phyloP scores from a whole-genome alignment of 92 coral and sea anemone genomes.

The Palythoa heliodiscus region DNA sequence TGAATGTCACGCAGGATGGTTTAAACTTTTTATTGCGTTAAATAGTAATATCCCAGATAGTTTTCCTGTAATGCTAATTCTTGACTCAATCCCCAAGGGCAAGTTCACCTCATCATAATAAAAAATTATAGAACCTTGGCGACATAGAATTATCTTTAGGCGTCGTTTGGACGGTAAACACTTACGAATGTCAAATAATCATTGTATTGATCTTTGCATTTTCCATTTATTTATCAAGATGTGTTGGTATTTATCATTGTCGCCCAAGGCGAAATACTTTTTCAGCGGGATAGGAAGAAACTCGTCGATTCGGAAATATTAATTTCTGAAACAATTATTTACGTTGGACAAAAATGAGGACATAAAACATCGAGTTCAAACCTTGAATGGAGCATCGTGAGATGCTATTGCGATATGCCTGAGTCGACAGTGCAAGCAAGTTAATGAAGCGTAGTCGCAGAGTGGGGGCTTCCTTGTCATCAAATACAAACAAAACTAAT shows the following conservation, averaged over 20 bases:
- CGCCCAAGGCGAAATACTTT: slow-evolving; percentile 5
- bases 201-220: neutral
- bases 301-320: neutral
- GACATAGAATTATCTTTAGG: neutral
- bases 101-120: too few relatives aligned
- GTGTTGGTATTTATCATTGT: neutral
- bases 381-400: neutral
- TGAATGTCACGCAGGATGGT: too few relatives aligned
- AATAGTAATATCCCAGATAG: too few relatives aligned
- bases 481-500: slow-evolving; percentile 1
- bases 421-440: neutral
- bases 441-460: neutral
- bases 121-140: too few relatives aligned
- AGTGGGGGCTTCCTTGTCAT: neutral
- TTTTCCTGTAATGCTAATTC: too few relatives aligned
- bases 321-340: slow-evolving; percentile 3
- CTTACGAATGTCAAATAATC: neutral
- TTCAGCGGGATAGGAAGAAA: slow-evolving; percentile 9
- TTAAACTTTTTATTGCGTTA: too few relatives aligned
- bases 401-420: neutral
- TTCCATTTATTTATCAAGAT: slow-evolving; percentile 7
- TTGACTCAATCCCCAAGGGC: too few relatives aligned
- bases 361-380: neutral
- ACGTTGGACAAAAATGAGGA: neutral
- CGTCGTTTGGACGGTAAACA: neutral